These are phyloP conservation scores for Colius striatus DNA, from an alignment of 2,113 vertebrate genomes.

Conservation along the genomic window DNA sequence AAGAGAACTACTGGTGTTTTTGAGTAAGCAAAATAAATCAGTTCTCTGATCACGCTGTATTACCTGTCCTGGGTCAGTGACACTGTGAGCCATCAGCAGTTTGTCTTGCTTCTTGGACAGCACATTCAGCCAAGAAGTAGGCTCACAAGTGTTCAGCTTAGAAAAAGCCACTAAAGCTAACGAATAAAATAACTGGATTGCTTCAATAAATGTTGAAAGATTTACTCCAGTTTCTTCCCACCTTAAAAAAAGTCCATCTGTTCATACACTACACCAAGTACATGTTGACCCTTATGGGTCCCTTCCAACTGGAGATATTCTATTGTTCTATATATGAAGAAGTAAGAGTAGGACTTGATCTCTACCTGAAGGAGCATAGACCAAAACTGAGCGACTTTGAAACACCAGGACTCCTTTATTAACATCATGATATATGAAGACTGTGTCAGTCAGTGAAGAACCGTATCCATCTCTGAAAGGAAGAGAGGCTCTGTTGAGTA, in stretches of 20 bases:
- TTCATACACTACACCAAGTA: neutral
- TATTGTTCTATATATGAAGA: rapidly evolving
- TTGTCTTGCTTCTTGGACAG: neutral
- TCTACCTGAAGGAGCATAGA: neutral
- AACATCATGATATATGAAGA: neutral
- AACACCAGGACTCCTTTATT: neutral
- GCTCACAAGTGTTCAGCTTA: neutral
- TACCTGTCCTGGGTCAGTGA: neutral
- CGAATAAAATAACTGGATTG: neutral
- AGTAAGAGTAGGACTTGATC: neutral
- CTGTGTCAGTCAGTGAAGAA: neutral
- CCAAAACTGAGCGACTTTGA: neutral
- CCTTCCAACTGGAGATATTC: neutral
- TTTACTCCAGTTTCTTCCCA: neutral
- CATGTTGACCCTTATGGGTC: neutral
- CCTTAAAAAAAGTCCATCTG: neutral
- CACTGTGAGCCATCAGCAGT: neutral
- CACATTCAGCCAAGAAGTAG: neutral
- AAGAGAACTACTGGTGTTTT: neutral
- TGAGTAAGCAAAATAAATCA: neutral
- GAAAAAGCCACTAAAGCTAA: neutral
- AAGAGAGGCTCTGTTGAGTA: neutral
- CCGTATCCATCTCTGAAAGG: neutral
- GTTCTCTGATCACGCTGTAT: neutral
- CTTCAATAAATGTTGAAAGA: neutral